Evolutionary conservation across 2,888 invertebrate species (phyloP), one percentile per base, ranked within the genome.

Genomic region (Meta bourneti): DNA sequence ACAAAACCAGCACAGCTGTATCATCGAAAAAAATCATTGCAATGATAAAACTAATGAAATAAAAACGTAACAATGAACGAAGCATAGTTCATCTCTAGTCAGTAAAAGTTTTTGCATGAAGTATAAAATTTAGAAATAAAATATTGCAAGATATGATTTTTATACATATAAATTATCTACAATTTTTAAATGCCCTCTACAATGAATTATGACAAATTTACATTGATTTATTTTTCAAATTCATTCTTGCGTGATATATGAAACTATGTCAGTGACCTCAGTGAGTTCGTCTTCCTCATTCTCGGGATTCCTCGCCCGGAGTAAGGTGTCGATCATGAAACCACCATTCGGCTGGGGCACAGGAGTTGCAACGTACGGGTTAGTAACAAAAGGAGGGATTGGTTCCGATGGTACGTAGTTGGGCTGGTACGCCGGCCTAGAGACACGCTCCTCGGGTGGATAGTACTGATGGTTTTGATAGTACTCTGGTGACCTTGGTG

Each of bases 321-420:
- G 74, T n/a, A 93, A 48, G 77, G 93, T 93, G 19, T 93, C 93
- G 13, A 93, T 93, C 93, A 93, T 93, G 81, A 93, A 93, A 51
- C 93, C 93, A n/a, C 93, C 93, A 72, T 93, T 93, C 0, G 93
- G 89, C 49, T 92, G 92, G 11, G 86, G 90, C 34, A 88, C 90
- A 1, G 92, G 90, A 20, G 90, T 90, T 49, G 88, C 89, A 13
- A 89, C 84, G 79, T 93, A 92, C 54, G 92, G 89, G 71, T 91
- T 91, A 7, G 86, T 69, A 49, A 86, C 82, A 69, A 75, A 93
- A 16, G 93, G 80, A 34, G 91, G 85, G 16, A 52, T 89, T 49
- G 70, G 81, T 19, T 89, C 91, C 49, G 81, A 84, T 5, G 93
- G 87, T 54, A 86, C 89, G 81, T 90, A 91, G 52, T 85, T 90